Percentiles rank a stretch among this genome's conserved stretches.
phyloP scores from a whole-genome alignment of 2,113 vertebrate genomes.

The Synchiropus splendidus region DNA sequence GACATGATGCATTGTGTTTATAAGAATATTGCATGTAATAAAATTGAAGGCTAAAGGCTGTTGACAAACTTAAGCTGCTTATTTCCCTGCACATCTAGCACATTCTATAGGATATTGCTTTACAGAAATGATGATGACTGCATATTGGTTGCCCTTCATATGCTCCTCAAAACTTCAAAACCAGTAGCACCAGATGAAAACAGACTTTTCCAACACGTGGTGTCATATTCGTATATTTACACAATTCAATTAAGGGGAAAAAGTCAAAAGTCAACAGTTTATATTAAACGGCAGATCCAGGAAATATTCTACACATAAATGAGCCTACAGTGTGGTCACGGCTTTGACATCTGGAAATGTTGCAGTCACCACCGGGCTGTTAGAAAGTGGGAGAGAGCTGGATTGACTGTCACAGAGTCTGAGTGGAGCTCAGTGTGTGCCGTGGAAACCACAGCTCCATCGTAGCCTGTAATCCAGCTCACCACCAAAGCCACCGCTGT shows the following conservation, averaged over 20 bases:
- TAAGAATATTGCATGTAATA: too few relatives aligned
- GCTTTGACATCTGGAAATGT: conserved; percentile 61
- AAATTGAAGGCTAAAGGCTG: too few relatives aligned
- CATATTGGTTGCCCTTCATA: too few relatives aligned
- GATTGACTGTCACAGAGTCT: conserved; percentile 50
- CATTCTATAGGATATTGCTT: too few relatives aligned
- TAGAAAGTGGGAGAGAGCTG: conserved; percentile 53
- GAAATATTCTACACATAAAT: conserved; percentile 46
- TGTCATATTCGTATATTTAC: too few relatives aligned
- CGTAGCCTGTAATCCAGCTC: conserved; percentile 64
- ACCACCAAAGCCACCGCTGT: conserved; percentile 60
- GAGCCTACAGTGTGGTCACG: conserved; percentile 42
- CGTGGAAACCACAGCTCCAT: conserved; percentile 21
- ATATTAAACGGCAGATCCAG: conserved; percentile 31
- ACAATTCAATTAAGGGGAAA: neutral
- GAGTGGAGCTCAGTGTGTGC: conserved; percentile 54
- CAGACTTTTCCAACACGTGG: too few relatives aligned
- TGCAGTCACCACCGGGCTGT: conserved; percentile 47
- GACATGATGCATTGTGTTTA: too few relatives aligned
- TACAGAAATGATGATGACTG: too few relatives aligned
- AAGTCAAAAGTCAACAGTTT: conserved; percentile 20
- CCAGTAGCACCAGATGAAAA: too few relatives aligned
- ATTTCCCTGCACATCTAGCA: too few relatives aligned
- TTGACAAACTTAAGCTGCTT: too few relatives aligned
- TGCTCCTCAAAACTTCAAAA: too few relatives aligned